Evolutionary conservation across 2,797 vertebrate species (phyloP).

Genomic region (Petrocephalus sullivani): DNA sequence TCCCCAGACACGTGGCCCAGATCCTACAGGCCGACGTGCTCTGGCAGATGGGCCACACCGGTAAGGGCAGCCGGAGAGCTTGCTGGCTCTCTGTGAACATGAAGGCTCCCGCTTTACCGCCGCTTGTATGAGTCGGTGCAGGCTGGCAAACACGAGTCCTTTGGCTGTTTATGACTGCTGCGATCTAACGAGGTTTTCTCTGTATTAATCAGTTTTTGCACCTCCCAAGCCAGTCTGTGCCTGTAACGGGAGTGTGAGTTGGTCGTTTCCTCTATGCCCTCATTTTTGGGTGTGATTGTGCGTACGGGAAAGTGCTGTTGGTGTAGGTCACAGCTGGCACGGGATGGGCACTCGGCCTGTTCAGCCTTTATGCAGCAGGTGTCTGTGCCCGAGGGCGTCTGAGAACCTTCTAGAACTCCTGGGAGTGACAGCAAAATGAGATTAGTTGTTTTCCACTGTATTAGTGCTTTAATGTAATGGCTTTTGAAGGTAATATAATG

Average conservation of each 20-base stretch:
- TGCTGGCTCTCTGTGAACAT: neutral
- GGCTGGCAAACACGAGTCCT: too few relatives aligned
- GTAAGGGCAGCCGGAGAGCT: slow-evolving; percentile 47
- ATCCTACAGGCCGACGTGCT: slow-evolving; percentile 95
- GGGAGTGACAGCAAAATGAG: neutral
- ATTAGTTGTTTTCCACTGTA: neutral
- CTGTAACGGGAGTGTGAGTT: neutral
- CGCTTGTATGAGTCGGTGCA: neutral
- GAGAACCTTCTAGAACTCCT: neutral
- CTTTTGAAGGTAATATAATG: neutral
- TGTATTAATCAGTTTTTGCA: neutral
- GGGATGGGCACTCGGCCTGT: neutral
- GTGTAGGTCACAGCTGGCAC: neutral
- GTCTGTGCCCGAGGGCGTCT: neutral
- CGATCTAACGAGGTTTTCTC: neutral
- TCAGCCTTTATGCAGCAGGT: neutral
- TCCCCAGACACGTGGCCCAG: slow-evolving; percentile 93
- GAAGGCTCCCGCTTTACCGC: neutral
- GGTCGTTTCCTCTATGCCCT: neutral
- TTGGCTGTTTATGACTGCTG: neutral
- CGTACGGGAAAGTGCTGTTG: neutral
- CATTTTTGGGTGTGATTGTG: neutral
- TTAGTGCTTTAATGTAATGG: neutral
- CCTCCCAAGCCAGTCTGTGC: neutral
- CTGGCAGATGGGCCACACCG: slow-evolving; percentile 97